These are phyloP conservation scores for Ladona fulva DNA, from an alignment of 1,140 invertebrate genomes.

Conservation along the genomic window DNA sequence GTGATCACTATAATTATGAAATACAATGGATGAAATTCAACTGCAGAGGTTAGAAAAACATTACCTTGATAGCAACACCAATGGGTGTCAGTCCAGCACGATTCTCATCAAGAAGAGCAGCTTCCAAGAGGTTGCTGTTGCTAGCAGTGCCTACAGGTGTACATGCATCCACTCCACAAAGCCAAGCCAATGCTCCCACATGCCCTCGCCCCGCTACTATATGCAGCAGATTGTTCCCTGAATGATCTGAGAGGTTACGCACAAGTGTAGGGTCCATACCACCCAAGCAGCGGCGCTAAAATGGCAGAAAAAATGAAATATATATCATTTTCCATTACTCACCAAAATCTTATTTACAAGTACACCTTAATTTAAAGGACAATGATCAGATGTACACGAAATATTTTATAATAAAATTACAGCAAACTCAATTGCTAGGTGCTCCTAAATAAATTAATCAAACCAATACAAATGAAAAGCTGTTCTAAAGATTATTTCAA, in stretches of 20 bases:
- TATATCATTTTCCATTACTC: slow-evolving; percentile 11
- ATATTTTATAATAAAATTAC: no score
- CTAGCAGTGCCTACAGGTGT: not conserved
- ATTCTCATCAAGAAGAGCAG: slow-evolving; percentile 36
- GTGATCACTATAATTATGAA: no score
- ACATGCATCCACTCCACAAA: slow-evolving; percentile 23
- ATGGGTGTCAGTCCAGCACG: slow-evolving; percentile 35
- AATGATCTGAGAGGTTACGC: slow-evolving; percentile 36
- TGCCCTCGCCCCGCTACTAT: slow-evolving; percentile 34
- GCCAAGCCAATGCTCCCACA: slow-evolving; percentile 33
- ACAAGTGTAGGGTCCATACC: slow-evolving; percentile 37
- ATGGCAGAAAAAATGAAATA: not conserved
- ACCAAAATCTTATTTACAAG: no score
- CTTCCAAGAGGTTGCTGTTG: slow-evolving; percentile 25
- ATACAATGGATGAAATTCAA: no score
- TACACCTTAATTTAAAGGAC: no score
- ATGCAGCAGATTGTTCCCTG: slow-evolving; percentile 38
- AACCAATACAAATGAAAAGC: no score
- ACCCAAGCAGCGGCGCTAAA: slow-evolving; percentile 31
- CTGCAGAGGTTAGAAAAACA: no score
- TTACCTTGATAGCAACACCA: slow-evolving; percentile 35
- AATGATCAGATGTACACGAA: no score
- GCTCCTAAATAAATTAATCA: no score
- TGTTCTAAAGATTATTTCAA: no score
- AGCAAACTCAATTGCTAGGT: no score